These are phyloP conservation scores for Drosophila meridiana DNA, from an alignment of 2,888 invertebrate species.

Conservation along the genomic window DNA sequence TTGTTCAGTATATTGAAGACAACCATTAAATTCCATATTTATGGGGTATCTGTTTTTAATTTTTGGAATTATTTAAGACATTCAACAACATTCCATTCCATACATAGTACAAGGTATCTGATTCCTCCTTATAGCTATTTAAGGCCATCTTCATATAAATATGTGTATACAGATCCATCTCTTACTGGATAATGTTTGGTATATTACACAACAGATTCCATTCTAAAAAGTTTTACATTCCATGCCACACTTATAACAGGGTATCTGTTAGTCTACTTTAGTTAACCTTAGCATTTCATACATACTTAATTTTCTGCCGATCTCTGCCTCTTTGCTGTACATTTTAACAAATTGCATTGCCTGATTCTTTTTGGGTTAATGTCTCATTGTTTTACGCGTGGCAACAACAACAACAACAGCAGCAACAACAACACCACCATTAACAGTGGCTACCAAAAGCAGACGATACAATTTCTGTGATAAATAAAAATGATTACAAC, in stretches of 20 bases:
- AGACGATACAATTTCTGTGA: conserved; percentile 76
- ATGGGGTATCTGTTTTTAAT: too few relatives aligned
- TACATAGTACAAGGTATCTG: neutral
- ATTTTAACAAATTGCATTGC: conserved; percentile 54
- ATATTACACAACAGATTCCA: neutral
- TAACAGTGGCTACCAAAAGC: conserved; percentile 32
- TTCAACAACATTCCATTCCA: too few relatives aligned
- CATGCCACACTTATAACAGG: neutral
- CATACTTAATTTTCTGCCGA: neutral
- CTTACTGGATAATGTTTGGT: too few relatives aligned
- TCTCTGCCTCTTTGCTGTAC: conserved; percentile 5
- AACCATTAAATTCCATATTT: too few relatives aligned
- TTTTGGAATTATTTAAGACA: too few relatives aligned
- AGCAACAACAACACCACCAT: conserved; percentile 25
- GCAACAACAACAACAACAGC: conserved; percentile 26
- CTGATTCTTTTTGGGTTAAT: conserved; percentile 71
- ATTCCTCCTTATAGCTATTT: neutral
- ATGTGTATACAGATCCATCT: neutral
- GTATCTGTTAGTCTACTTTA: conserved; percentile 20
- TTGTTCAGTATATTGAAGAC: too few relatives aligned
- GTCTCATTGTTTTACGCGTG: conserved; percentile 69
- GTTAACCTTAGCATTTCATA: conserved; percentile 23
- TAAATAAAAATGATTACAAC: conserved; percentile 77
- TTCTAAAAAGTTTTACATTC: too few relatives aligned
- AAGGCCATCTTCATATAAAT: too few relatives aligned